These are phyloP conservation scores for Falco rusticolus DNA, from an alignment of 2,797 vertebrate species.

Conservation along the genomic window DNA sequence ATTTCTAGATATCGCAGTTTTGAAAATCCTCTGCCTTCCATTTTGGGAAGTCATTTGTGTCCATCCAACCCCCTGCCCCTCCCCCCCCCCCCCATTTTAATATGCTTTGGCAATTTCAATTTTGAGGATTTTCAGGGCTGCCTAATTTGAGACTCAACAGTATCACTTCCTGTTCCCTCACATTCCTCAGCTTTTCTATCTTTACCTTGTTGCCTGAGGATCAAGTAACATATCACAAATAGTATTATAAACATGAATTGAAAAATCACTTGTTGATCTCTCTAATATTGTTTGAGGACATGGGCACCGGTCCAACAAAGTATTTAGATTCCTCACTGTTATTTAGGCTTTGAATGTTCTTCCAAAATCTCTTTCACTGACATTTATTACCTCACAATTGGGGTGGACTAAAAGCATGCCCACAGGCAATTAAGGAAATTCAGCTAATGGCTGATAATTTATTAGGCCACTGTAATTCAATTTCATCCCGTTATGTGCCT, in stretches of 20 bases:
- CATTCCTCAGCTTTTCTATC: not conserved
- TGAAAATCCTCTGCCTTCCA: not conserved
- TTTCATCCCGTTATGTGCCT: not conserved
- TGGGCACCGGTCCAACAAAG: not conserved
- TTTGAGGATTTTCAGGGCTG: not conserved
- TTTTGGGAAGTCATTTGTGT: not conserved
- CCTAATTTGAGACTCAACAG: not conserved
- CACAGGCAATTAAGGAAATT: constrained; percentile 63
- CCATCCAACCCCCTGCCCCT: too few species aligned
- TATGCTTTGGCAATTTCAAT: not conserved
- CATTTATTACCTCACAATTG: constrained; percentile 21
- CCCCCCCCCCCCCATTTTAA: not conserved
- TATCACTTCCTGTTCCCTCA: not conserved
- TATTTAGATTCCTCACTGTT: not conserved
- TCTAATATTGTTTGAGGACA: not conserved
- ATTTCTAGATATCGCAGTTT: not conserved
- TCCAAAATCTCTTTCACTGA: constrained; percentile 2
- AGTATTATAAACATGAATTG: not conserved
- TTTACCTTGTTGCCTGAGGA: not conserved
- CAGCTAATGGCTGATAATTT: constrained; percentile 64
- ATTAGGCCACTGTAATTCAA: constrained; percentile 51
- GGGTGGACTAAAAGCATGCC: constrained; percentile 57
- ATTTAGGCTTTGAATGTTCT: not conserved
- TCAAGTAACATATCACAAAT: not conserved
- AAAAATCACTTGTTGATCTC: constrained; percentile 12